These are phyloP conservation scores for Gadus chalcogrammus DNA, from an alignment of 2,113 vertebrate genomes.

Conservation along the genomic window DNA sequence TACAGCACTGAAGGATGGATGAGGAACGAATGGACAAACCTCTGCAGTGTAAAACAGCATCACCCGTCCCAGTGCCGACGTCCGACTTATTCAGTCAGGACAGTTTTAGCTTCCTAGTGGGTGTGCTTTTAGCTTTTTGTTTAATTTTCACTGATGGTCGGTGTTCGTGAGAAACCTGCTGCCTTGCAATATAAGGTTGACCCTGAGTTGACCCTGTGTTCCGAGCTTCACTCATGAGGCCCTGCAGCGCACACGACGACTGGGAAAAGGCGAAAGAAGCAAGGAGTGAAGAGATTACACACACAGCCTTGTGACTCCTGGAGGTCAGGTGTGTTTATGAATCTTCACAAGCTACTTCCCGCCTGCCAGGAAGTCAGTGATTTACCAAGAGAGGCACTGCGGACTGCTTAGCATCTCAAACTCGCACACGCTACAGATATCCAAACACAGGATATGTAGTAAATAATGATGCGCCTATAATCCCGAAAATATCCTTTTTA, in stretches of 20 bases:
- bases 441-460: too few relatives aligned
- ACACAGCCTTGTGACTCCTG: neutral
- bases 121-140: neutral
- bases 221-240: neutral
- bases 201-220: neutral
- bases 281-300: neutral
- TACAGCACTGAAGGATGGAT: neutral
- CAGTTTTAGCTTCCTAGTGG: neutral
- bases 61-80: neutral
- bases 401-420: too few relatives aligned
- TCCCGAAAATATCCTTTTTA: too few relatives aligned
- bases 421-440: too few relatives aligned
- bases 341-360: neutral
- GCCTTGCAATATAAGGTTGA: neutral
- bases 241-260: neutral
- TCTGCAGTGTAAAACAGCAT: neutral
- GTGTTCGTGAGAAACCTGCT: neutral
- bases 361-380: neutral
- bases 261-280: neutral
- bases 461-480: too few relatives aligned
- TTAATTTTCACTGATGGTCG: neutral
- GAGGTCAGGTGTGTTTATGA: too few relatives aligned
- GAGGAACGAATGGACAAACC: too few relatives aligned
- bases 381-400: neutral
- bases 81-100: neutral